Percentiles rank a stretch among this genome's conserved stretches.
phyloP scores from a whole-genome alignment of 2,888 invertebrate genomes.

The Ophion ventricosus region DNA sequence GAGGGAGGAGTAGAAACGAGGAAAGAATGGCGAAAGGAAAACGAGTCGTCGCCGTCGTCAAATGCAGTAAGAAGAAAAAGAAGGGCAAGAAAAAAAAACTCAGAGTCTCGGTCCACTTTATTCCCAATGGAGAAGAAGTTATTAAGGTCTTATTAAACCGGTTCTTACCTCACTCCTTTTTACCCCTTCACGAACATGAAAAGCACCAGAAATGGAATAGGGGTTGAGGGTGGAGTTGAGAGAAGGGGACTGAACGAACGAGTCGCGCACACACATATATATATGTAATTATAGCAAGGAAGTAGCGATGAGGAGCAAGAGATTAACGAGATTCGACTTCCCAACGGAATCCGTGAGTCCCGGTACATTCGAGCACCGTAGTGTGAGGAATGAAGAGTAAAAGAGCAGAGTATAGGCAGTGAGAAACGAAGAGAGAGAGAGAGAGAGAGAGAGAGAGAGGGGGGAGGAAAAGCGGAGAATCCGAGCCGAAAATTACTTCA shows the following conservation, averaged over 20 bases:
- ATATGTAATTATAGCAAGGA: slow-evolving; percentile 21
- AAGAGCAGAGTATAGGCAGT: slow-evolving; percentile 35
- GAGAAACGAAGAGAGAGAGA: slow-evolving; percentile 1
- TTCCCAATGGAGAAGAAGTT: slow-evolving; percentile 72
- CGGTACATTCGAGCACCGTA: slow-evolving; percentile 46
- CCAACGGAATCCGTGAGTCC: slow-evolving; percentile 59
- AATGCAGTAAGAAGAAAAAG: slow-evolving; percentile 45
- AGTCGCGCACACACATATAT: neutral
- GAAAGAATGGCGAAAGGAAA: slow-evolving; percentile 56
- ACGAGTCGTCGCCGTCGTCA: slow-evolving; percentile 54
- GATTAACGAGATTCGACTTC: slow-evolving; percentile 68
- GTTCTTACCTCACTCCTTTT: slow-evolving; percentile 69
- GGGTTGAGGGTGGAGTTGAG: slow-evolving; percentile 40
- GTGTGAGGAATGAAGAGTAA: slow-evolving; percentile 34
- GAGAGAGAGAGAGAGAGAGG: slow-evolving; percentile 22
- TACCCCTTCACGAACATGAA: slow-evolving; percentile 55
- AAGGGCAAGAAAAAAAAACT: slow-evolving; percentile 47
- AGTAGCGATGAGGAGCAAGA: slow-evolving; percentile 43
- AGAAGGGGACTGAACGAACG: slow-evolving; percentile 24
- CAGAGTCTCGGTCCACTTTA: slow-evolving; percentile 66
- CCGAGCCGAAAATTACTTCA: slow-evolving; percentile 63
- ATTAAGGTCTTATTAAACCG: slow-evolving; percentile 79
- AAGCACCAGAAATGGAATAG: slow-evolving; percentile 55
- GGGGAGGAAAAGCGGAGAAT: slow-evolving; percentile 23
- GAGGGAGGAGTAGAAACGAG: slow-evolving; percentile 17